Evolutionary conservation across 2,888 invertebrate species (phyloP).

Genomic region (Halocaridina rubra): DNA sequence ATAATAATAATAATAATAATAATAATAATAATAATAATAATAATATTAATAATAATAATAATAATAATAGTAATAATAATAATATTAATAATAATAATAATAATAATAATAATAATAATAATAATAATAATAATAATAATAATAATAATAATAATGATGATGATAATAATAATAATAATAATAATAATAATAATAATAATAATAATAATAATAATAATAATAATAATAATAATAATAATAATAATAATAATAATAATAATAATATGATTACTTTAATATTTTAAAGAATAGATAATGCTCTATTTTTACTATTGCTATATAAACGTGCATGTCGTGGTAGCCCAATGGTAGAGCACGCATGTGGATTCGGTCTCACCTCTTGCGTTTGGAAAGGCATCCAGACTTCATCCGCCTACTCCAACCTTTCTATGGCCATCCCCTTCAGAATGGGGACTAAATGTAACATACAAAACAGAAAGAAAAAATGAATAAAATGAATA

Average conservation of each 20-base stretch:
- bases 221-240: not conserved
- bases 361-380: too few relatives aligned
- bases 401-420: too few relatives aligned
- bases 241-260: not conserved
- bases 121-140: not conserved
- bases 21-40: not conserved
- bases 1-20: not conserved
- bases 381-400: too few relatives aligned
- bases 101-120: not conserved
- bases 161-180: not conserved
- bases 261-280: not conserved
- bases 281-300: not conserved
- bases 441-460: too few relatives aligned
- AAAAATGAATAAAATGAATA: too few relatives aligned
- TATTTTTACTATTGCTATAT: too few relatives aligned
- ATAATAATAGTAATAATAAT: not conserved
- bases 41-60: not conserved
- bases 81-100: not conserved
- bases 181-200: not conserved
- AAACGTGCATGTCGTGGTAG: too few relatives aligned
- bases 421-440: too few relatives aligned
- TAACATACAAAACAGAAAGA: too few relatives aligned
- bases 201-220: not conserved
- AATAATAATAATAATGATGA: not conserved
- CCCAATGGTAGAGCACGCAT: too few relatives aligned